Conservation (phyloP, 2,888 invertebrate species). For the Tupiocoris notatus region DNA sequence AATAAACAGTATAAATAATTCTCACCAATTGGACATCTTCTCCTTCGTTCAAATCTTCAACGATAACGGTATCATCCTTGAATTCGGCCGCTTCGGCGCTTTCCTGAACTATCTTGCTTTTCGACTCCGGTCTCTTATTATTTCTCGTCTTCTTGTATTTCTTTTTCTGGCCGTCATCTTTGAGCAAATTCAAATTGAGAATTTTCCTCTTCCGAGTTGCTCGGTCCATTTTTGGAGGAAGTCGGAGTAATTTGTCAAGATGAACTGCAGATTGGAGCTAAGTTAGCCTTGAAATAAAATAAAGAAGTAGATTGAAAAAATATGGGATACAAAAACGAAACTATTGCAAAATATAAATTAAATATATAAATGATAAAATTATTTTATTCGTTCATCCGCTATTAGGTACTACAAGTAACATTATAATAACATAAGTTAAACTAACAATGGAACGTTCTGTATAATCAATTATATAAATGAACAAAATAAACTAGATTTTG, state of each 20-base stretch:
- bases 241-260: not conserved
- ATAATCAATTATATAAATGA: too few relatives aligned
- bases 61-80: constrained; percentile 10
- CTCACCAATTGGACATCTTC: constrained; percentile 24
- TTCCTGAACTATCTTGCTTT: not conserved
- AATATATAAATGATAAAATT: too few relatives aligned
- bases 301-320: too few relatives aligned
- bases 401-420: too few relatives aligned
- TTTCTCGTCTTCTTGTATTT: not conserved
- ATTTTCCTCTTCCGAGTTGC: constrained; percentile 28
- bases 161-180: constrained; percentile 12
- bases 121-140: not conserved
- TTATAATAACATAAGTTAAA: too few relatives aligned
- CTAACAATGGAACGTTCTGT: too few relatives aligned
- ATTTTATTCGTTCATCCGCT: too few relatives aligned
- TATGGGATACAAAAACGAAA: too few relatives aligned
- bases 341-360: too few relatives aligned
- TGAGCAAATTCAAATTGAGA: constrained; percentile 23
- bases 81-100: constrained; percentile 1
- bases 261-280: too few relatives aligned
- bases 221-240: constrained; percentile 11
- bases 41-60: constrained; percentile 31
- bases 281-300: too few relatives aligned
- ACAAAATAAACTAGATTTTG: too few relatives aligned
- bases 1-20: not conserved